Evolutionary conservation across 2,113 vertebrate genomes (phyloP), one percentile per base, ranked within the genome.

Genomic region (Talpa occidentalis): DNA sequence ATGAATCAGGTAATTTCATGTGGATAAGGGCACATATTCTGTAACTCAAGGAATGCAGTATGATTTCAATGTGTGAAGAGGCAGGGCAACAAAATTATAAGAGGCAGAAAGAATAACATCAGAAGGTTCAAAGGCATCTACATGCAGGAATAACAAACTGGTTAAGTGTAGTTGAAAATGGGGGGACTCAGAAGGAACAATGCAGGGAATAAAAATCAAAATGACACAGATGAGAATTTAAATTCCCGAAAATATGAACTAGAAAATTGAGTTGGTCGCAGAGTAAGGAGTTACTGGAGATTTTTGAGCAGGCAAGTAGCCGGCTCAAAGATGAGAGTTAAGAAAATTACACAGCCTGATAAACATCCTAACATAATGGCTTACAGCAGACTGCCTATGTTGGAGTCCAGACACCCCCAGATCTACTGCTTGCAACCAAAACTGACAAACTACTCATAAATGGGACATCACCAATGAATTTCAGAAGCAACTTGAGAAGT

Each of bases 141-240:
- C 22, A 52, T 35, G 24, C 19, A 69, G 15, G 26, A 64, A 49
- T 79, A 74, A 62, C 15, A 90, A 85, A 83, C 24, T 49, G 47
- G 21, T n/a, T 52, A 30, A 73, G 6, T 42, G 30, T 66, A n/a
- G 21, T 6, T 93, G 76, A 37, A 96, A 92, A 95, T 60, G 30
- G 54, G 67, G 32, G 49, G 79, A 91, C 15, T 88, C 11, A 59
- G 24, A 17, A 88, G 16, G 22, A 79, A 76, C 2, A 62, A 83
- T 24, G 6, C 0, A 16, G 28, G 44, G 5, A 64, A 60, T 16
- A 6, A 40, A 81, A 88, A 35, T n/a, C 37, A 72, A 37, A 74
- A 56, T 40, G 32, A 32, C 7, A 56, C 0, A 79, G 32, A 74
- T 56, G 30, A 83, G 17, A 70, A 69, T 66, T 42, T 26, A 35